These are phyloP conservation scores for Scatophagus argus DNA, from an alignment of 2,113 vertebrate genomes.

Conservation along the genomic window DNA sequence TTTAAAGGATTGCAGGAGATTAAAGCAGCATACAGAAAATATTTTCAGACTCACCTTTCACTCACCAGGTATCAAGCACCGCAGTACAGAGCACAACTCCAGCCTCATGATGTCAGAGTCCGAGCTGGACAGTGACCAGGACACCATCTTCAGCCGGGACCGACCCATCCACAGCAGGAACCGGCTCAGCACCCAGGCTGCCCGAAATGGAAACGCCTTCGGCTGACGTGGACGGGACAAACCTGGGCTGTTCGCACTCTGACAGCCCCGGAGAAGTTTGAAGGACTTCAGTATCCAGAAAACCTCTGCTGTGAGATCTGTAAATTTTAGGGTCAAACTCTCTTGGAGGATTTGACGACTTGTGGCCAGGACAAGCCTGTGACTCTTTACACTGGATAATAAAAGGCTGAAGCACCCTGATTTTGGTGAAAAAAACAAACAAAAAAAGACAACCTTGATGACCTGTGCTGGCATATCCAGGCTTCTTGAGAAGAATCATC, in stretches of 20 bases:
- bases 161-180: slow-evolving; percentile 82
- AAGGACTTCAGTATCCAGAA: slow-evolving; percentile 38
- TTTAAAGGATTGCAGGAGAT: too few relatives aligned
- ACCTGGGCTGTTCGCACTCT: background rate
- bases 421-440: background rate
- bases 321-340: background rate
- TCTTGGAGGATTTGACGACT: background rate
- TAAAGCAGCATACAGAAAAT: background rate
- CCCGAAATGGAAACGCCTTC: slow-evolving; percentile 86
- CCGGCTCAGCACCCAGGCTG: slow-evolving; percentile 70
- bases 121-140: slow-evolving; percentile 93
- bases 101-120: slow-evolving; percentile 95
- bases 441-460: background rate
- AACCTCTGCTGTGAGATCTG: background rate
- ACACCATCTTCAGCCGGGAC: slow-evolving; percentile 90
- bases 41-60: background rate
- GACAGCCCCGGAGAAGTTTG: background rate
- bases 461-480: background rate
- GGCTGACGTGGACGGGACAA: slow-evolving; percentile 39
- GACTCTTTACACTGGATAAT: background rate
- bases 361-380: background rate
- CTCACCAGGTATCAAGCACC: slow-evolving; percentile 89
- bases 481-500: background rate
- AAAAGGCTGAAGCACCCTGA: background rate
- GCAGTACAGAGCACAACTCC: slow-evolving; percentile 94